A percentile compares a stretch with the other conserved stretches of the same genome.
Evolutionary conservation across 2,113 vertebrate species (phyloP).

Genomic region (Ptyas mucosa): DNA sequence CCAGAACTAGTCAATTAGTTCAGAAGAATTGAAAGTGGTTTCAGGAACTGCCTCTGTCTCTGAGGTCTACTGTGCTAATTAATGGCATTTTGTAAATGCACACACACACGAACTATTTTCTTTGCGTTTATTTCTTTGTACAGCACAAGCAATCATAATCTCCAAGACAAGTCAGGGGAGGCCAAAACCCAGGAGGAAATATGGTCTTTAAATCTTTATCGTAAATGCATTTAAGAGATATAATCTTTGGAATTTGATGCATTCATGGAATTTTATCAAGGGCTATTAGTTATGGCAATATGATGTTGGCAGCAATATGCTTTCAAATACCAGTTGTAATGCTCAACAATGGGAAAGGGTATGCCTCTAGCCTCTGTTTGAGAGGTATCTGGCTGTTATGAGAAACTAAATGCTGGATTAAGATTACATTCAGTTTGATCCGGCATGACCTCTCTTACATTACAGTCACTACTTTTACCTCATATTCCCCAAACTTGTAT

Average conservation of each 20-base stretch:
- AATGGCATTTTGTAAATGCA: conserved; percentile 10
- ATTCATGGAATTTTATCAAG: not conserved
- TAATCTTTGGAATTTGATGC: not conserved
- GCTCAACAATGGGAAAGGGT: not conserved
- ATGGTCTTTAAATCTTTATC: conserved; percentile 38
- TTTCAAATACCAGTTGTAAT: not conserved
- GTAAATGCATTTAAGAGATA: conserved; percentile 30
- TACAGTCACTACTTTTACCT: not conserved
- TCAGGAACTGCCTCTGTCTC: conserved; percentile 49
- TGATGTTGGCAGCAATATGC: not conserved
- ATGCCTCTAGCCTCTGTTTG: not conserved
- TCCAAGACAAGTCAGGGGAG: conserved; percentile 26
- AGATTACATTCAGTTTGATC: not conserved
- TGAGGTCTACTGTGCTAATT: conserved; percentile 22
- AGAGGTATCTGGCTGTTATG: not conserved
- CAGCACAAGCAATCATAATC: not conserved
- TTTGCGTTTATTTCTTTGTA: not conserved
- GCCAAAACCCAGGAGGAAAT: conserved; percentile 15
- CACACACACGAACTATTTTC: conserved; percentile 16
- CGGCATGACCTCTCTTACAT: not conserved
- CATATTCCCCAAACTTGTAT: not conserved
- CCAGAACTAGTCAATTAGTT: conserved; percentile 40
- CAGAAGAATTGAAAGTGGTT: conserved; percentile 9
- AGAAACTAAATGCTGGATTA: not conserved
- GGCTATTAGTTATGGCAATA: not conserved